A percentile compares a stretch with the other conserved stretches of the same genome.
Conservation (phyloP, 2,797 vertebrate genomes). For the Nyctalus aviator region DNA sequence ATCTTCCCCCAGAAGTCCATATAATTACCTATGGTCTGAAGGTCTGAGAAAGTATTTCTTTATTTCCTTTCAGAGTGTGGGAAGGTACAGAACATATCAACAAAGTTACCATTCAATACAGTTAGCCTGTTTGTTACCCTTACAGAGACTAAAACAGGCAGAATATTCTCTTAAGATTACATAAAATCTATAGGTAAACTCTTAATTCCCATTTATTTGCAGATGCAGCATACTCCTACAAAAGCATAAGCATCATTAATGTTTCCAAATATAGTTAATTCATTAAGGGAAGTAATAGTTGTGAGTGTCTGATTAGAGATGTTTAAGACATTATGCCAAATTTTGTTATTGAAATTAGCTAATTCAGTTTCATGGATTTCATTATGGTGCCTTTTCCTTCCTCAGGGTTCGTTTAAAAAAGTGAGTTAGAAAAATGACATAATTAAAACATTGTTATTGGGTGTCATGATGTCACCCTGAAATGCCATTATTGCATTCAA, state of each 20-base stretch:
- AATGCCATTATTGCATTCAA: neutral
- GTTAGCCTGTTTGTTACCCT: neutral
- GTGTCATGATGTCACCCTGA: neutral
- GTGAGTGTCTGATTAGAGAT: neutral
- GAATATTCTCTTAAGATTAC: neutral
- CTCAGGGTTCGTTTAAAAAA: neutral
- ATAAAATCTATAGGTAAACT: neutral
- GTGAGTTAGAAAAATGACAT: neutral
- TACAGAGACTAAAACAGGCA: neutral
- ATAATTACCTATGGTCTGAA: no score
- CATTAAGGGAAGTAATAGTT: neutral
- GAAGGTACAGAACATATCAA: neutral
- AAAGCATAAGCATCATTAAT: neutral
- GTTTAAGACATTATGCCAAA: neutral
- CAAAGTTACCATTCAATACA: neutral
- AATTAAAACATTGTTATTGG: neutral
- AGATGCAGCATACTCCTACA: neutral
- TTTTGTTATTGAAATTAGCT: neutral
- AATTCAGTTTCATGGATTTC: neutral
- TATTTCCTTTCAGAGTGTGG: neutral
- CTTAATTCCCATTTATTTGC: neutral
- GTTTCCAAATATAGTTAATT: neutral
- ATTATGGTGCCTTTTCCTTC: neutral
- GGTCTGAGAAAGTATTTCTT: no score
- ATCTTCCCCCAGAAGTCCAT: neutral